Evolutionary conservation across 2,888 invertebrate species (phyloP).

Genomic region (Sarcophaga carnaria): DNA sequence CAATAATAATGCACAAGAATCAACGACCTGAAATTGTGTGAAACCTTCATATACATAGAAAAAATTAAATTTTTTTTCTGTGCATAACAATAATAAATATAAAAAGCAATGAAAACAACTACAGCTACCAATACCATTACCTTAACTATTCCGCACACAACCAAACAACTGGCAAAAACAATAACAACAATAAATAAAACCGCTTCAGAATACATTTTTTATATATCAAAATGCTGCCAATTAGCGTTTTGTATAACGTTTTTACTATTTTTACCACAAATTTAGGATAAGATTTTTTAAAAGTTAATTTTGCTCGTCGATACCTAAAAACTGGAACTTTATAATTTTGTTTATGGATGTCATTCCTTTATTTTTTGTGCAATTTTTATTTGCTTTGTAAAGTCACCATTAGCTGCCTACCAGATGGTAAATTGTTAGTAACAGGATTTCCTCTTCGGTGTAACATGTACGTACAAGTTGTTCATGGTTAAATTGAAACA

Average conservation of each 20-base stretch:
- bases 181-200: slow-evolving; percentile 2
- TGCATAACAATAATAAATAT: slow-evolving; percentile 29
- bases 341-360: no score
- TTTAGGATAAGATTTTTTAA: no score
- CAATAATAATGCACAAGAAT: slow-evolving; percentile 58
- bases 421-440: no score
- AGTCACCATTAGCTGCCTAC: no score
- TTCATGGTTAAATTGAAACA: no score
- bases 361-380: no score
- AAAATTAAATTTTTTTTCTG: slow-evolving; percentile 15
- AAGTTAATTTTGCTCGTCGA: no score
- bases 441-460: no score
- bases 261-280: no score
- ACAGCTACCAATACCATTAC: background rate
- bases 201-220: background rate
- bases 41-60: slow-evolving; percentile 46
- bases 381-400: no score
- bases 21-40: slow-evolving; percentile 66
- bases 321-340: no score
- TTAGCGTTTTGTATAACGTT: background rate
- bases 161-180: background rate
- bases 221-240: background rate
- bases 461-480: no score
- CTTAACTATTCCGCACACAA: slow-evolving; percentile 19
- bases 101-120: slow-evolving; percentile 12